Evolutionary conservation across 2,888 invertebrate species (phyloP), one percentile per base, ranked within the genome.

Genomic region (Anoncus sp.): DNA sequence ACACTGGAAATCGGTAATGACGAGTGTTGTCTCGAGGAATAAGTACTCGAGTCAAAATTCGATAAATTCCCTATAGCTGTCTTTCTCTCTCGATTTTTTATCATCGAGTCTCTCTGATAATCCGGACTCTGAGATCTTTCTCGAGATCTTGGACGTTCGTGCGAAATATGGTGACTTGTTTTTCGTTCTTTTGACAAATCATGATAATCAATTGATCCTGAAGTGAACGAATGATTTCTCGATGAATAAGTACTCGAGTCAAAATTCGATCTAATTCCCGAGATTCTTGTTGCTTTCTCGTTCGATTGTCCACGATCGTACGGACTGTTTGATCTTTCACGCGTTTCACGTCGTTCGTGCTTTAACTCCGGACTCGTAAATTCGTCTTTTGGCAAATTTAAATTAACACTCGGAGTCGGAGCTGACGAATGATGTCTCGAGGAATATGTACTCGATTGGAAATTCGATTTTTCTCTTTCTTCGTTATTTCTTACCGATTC

Each of bases 181-280:
- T 38, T 27, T 31, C 49, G 47, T 18, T 12, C 18, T 40, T 31
- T 31, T 7, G 40, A 7, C 5, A 7, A 40, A 40, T 40, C 40
- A 40, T 12, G 40, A 4, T 40, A 40, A 27, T 16, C 14, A 10
- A 31, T 31, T 40, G 65, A 65, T 45, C 77, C 67, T 14, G 67
- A 40, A 24, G 72, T 62, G 2, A 72, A 72, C 10, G 76, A 67
- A 35, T 55, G 77, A 24, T 67, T 66, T 31, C 62, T 22, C 10
- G 77, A 57, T 2, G 55, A 67, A 49, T 40, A 67, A 53, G 72
- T 31, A 12, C 24, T 40, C 65, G 82, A 66, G 57, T 77, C 45
- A 20, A 24, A 40, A 62, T 43, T 71, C 35, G 69, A 65, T 60
- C 14, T 70, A n/a, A n/a, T 35, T 70, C 35, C n/a, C n/a, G n/a